Evolutionary conservation across 2,888 invertebrate genomes (phyloP).

Genomic region (Gerris lacustris): DNA sequence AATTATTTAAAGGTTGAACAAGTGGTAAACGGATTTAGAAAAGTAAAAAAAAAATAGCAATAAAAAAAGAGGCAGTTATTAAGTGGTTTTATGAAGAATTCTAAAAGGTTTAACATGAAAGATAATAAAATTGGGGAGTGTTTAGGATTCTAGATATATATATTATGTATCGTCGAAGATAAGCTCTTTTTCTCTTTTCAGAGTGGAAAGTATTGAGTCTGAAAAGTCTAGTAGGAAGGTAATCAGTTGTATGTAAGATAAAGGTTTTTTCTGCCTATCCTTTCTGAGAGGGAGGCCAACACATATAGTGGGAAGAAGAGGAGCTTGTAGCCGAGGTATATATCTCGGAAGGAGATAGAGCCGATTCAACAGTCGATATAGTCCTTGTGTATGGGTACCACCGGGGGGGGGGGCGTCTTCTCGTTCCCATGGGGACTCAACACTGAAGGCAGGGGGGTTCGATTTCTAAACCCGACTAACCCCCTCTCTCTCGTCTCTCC

Average conservation of each 20-base stretch:
- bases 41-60: no score
- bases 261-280: background rate
- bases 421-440: slow-evolving; percentile 17
- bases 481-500: slow-evolving; percentile 6
- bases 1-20: no score
- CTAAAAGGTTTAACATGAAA: no score
- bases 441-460: slow-evolving; percentile 12
- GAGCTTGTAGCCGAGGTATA: background rate
- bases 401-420: slow-evolving; percentile 11
- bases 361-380: slow-evolving; percentile 5
- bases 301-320: background rate
- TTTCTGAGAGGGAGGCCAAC: background rate
- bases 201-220: slow-evolving; percentile 5
- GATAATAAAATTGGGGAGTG: no score
- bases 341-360: background rate
- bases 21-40: no score
- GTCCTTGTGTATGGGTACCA: background rate
- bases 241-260: slow-evolving; percentile 5
- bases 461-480: slow-evolving; percentile 16
- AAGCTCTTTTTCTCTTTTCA: background rate
- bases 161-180: background rate
- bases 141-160: no score
- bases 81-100: no score
- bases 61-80: no score
- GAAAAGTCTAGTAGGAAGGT: slow-evolving; percentile 1